A percentile compares a stretch with the other conserved stretches of the same genome.
These are phyloP conservation scores for Drosophila stalkeri DNA, from an alignment of 2,888 invertebrate species.

Conservation along the genomic window DNA sequence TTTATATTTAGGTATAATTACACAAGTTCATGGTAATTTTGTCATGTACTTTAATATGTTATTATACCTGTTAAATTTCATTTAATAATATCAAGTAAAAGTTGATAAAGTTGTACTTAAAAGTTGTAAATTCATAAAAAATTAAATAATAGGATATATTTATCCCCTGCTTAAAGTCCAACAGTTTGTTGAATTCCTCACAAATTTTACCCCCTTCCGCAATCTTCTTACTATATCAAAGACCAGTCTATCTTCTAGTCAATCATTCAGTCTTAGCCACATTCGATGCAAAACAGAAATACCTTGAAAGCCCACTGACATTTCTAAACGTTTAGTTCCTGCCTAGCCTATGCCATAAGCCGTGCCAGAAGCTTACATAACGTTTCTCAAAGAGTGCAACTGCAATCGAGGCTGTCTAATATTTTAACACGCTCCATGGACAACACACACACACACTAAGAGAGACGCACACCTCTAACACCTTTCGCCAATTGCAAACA, in stretches of 20 bases:
- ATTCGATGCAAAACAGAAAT: constrained; percentile 7
- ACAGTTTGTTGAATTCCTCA: no score
- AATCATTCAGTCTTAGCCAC: background rate
- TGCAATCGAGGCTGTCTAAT: constrained; percentile 47
- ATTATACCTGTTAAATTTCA: no score
- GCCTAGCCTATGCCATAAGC: constrained; percentile 21
- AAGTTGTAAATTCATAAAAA: no score
- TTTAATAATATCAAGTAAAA: background rate
- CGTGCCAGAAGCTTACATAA: constrained; percentile 51
- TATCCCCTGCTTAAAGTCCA: background rate
- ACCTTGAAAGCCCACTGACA: constrained; percentile 15
- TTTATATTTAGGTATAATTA: background rate
- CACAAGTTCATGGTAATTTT: background rate
- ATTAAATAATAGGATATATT: no score
- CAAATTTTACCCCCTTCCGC: background rate
- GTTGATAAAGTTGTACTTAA: no score
- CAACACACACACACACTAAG: constrained; percentile 3
- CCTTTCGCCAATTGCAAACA: constrained; percentile 71
- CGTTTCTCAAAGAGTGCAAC: constrained; percentile 39
- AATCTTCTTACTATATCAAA: background rate
- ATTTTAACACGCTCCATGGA: constrained; percentile 50
- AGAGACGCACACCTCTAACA: constrained; percentile 53
- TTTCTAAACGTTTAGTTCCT: constrained; percentile 15
- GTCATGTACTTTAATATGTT: background rate
- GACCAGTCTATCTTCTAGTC: background rate